Percentiles rank a stretch among this genome's conserved stretches.
Conservation (phyloP, 2,888 invertebrate species). For the Vanessa cardui region DNA sequence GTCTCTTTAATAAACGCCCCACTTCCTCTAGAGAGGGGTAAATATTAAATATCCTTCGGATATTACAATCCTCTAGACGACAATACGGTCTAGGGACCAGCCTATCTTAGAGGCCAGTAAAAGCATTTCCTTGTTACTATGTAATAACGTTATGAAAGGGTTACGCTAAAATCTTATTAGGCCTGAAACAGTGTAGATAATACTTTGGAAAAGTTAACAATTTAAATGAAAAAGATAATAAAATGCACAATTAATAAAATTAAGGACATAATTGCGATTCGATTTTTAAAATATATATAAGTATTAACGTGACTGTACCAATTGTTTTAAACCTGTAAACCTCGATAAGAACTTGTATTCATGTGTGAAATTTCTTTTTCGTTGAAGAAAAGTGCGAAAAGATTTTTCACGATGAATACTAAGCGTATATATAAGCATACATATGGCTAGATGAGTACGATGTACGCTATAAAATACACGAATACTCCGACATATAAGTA, state of each 20-base stretch:
- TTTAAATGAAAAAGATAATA: not conserved
- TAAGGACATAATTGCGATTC: too few species aligned
- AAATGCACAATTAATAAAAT: too few species aligned
- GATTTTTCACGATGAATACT: too few species aligned
- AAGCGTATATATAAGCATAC: too few species aligned
- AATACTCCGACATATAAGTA: not conserved
- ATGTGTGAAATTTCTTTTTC: too few species aligned
- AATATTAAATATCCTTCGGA: conserved; percentile 23
- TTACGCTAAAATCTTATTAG: conserved; percentile 2
- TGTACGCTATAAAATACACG: not conserved
- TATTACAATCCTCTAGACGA: conserved; percentile 22
- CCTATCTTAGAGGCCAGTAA: conserved; percentile 26
- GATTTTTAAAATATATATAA: too few species aligned
- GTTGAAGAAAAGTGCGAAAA: too few species aligned
- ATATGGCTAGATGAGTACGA: too few species aligned
- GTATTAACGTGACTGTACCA: too few species aligned
- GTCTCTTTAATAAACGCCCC: conserved; percentile 5
- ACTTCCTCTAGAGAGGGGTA: conserved; percentile 13
- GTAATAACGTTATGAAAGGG: conserved; percentile 17
- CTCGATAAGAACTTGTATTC: too few species aligned
- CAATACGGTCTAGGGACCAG: conserved; percentile 20
- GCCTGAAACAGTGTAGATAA: not conserved
- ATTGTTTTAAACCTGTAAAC: too few species aligned
- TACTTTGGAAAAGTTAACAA: too few species aligned
- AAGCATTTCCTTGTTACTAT: conserved; percentile 38